These are phyloP conservation scores for Rhopalosiphum maidis DNA, from an alignment of 1,140 invertebrate genomes.

Conservation along the genomic window DNA sequence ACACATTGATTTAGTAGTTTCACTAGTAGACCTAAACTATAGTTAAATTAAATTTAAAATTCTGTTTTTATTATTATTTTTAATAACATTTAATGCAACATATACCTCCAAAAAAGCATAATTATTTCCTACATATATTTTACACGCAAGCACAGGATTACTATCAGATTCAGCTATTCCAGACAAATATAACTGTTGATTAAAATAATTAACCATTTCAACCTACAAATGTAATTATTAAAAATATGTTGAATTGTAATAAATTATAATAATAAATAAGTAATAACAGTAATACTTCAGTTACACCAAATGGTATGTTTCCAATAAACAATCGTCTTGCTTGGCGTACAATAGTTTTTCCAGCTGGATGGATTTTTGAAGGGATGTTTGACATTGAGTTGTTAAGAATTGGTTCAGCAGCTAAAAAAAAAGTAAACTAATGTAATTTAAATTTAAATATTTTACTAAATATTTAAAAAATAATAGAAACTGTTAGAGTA, in stretches of 20 bases:
- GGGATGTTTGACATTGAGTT: slow-evolving; percentile 87
- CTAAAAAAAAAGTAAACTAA: slow-evolving; percentile 64
- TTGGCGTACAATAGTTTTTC: slow-evolving; percentile 97
- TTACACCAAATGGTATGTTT: slow-evolving; percentile 99
- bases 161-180: slow-evolving; percentile 98
- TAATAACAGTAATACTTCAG: slow-evolving; percentile 70
- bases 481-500: too few species aligned
- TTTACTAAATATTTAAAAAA: too few species aligned
- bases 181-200: slow-evolving; percentile 99
- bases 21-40: slow-evolving; percentile 95
- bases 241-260: background rate
- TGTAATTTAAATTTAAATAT: background rate
- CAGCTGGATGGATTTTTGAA: slow-evolving; percentile 95
- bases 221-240: slow-evolving; percentile 67
- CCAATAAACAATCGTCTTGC: slow-evolving; percentile 95
- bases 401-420: slow-evolving; percentile 92
- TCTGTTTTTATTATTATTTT: slow-evolving; percentile 16
- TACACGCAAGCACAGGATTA: slow-evolving; percentile 97
- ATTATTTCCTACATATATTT: slow-evolving; percentile 99
- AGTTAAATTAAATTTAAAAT: slow-evolving; percentile 60
- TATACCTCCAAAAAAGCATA: slow-evolving; percentile 98
- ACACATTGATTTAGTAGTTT: slow-evolving; percentile 99
- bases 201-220: slow-evolving; percentile 99
- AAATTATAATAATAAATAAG: background rate
- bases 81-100: background rate